Base-by-base conservation (phyloP, 2,113 vertebrate genomes). In the Acanthochromis polyacanthus region DNA sequence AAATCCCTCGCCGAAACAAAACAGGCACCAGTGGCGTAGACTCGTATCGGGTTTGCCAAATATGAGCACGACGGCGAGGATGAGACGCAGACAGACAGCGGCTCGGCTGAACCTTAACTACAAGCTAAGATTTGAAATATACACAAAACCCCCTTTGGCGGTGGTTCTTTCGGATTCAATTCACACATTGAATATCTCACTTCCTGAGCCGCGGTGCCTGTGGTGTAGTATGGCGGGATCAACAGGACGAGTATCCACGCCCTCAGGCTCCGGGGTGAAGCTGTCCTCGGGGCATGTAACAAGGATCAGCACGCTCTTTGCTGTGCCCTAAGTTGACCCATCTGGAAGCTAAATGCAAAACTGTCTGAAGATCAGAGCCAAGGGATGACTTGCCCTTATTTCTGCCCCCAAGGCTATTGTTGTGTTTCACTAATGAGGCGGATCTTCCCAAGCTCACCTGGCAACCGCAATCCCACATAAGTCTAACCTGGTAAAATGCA, bases 271-370 rank as follows among this genome's bases (percentile, higher is more conserved):
- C 64, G 14, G 48, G 60, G 64, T 71, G 75, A 80, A 78, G 53
- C 46, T 79, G 85, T 85, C 87, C 85, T 88, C 51, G 2, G 90
- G 91, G 88, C 72, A 70, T 5, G 7, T 67, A 45, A 23, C 75
- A 5, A 14, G 43, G 62, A 85, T 76, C 69, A 71, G 56, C 70
- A 51, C 15, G 3, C 55, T 74, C 19, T 80, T 67, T 55, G 10
- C 73, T n/a, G 52, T 64, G 63, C 76, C 79, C 76, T 58, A 46
- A 64, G 77, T 75, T 88, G 90, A 91, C 87, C 90, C 87, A 88
- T 88, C 89, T 92, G 89, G 80, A 86, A 90, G 84, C 83, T 84
- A 89, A 90, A 92, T 77, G 87, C 82, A 88, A 82, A 91, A 81
- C 60, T 53, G 71, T 80, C 40, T 81, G 59, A 80, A 86, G 85